A percentile compares a stretch with the other conserved stretches of the same genome.
Conservation (phyloP, 2,113 vertebrate species). For the Halcyon malimbica region DNA sequence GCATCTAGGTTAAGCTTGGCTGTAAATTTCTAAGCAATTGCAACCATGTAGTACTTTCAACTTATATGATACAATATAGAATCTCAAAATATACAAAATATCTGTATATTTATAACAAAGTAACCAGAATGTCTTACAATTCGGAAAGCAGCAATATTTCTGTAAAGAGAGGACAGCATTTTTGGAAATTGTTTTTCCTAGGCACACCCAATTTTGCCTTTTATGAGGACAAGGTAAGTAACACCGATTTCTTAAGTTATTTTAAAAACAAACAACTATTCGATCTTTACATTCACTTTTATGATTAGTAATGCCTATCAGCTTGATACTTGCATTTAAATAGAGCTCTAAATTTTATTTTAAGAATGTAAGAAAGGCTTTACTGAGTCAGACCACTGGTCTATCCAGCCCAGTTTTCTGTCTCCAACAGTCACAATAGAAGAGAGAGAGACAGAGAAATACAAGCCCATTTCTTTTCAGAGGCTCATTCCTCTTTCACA, state of each 20-base stretch:
- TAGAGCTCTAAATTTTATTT: background rate
- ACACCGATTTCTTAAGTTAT: background rate
- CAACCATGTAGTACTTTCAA: background rate
- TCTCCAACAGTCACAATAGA: background rate
- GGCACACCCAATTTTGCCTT: background rate
- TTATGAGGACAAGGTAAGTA: background rate
- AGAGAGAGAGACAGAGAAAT: background rate
- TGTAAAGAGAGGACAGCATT: background rate
- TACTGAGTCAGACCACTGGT: background rate
- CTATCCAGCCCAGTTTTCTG: background rate
- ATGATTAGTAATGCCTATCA: background rate
- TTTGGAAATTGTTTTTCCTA: background rate
- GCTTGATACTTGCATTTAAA: background rate
- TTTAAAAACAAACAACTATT: background rate
- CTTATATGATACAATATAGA: background rate
- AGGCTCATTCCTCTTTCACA: background rate
- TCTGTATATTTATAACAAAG: background rate
- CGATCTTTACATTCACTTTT: background rate
- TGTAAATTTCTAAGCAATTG: background rate
- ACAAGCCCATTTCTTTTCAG: background rate
- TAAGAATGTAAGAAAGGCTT: background rate
- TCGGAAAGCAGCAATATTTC: background rate
- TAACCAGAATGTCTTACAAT: background rate
- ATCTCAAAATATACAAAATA: background rate
- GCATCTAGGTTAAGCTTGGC: background rate